A percentile compares a stretch with the other conserved stretches of the same genome.
Evolutionary conservation across 1,140 invertebrate species (phyloP).

Genomic region (Micrasema minimum): DNA sequence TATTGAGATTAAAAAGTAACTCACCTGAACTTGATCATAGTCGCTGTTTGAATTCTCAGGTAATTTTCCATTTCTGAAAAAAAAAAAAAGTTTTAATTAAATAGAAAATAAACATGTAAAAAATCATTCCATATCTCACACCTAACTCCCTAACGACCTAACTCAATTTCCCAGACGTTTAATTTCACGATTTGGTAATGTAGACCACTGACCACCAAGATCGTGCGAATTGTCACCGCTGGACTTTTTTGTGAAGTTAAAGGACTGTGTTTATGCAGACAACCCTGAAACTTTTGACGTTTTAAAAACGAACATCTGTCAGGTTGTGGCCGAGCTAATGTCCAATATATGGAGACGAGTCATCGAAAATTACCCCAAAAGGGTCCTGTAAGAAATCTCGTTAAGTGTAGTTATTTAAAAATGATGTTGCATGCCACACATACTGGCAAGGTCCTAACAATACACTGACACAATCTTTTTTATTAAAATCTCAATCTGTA

Average conservation of each 20-base stretch:
- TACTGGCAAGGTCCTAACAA: too few species aligned
- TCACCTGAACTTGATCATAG: constrained; percentile 42
- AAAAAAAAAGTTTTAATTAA: neutral
- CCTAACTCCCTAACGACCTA: neutral
- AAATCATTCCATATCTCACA: neutral
- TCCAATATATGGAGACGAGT: too few species aligned
- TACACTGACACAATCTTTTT: too few species aligned
- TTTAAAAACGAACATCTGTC: too few species aligned
- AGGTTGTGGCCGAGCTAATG: too few species aligned
- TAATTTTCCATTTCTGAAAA: constrained; percentile 36
- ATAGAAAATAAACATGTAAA: neutral
- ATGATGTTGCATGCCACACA: too few species aligned
- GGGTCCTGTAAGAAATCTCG: too few species aligned
- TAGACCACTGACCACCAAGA: neutral
- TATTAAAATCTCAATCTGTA: too few species aligned
- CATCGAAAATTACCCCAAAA: too few species aligned
- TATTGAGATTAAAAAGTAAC: constrained; percentile 1
- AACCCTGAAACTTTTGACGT: too few species aligned
- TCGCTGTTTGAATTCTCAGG: constrained; percentile 21
- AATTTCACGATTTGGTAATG: neutral
- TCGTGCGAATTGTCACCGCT: neutral
- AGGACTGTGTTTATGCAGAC: too few species aligned
- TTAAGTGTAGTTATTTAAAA: too few species aligned
- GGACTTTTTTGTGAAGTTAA: neutral
- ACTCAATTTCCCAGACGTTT: neutral